Base-by-base conservation (phyloP, 2,113 vertebrate species). In the Trematomus loennbergii region DNA sequence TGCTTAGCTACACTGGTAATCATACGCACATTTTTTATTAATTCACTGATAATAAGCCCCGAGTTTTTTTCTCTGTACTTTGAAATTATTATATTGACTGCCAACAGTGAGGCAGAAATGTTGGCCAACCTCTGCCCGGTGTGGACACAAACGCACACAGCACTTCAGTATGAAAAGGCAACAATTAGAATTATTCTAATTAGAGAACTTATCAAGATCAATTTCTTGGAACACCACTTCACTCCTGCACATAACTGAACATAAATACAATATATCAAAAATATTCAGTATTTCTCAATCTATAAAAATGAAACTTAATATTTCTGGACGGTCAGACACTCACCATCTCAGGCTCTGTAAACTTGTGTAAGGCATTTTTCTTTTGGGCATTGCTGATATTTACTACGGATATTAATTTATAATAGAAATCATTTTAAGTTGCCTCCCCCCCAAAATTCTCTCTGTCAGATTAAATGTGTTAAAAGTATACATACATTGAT, bases 21-120 rank as follows among this genome's bases (percentile, higher is more conserved):
- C 82, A 89, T 36, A 73, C 86, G 82, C 86, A 87, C 88, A 87
- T 91, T 85, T 62, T 90, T 88, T 87, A 92, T 88, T 88, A 91
- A 86, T 90, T 88, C 84, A 83, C 77, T 71, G 59, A 91, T 91
- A 86, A 93, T 87, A 91, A 87, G 90, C 87, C 87, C 81, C 29
- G 69, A 77, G 81, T 80, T 40, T 40, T 86, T 82, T 73, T 78
- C 81, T 89, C 71, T 93, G 87, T 92, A 78, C 81, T 87, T 75
- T 25, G 65, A 88, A 88, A 89, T 87, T 65, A 82, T 87, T 79
- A 82, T 91, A 88, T 73, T 80, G 86, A 73, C 81, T 79, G 77
- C 67, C 78, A 87, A 79, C 87, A 72, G 83, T 49, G 78, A 67
- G 69, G 78, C 13, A 55, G 81, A 83, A 66, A 55, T 71, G 55